Evolutionary conservation across 2,888 invertebrate genomes (phyloP).

Genomic region (Tanypteryx hageni): DNA sequence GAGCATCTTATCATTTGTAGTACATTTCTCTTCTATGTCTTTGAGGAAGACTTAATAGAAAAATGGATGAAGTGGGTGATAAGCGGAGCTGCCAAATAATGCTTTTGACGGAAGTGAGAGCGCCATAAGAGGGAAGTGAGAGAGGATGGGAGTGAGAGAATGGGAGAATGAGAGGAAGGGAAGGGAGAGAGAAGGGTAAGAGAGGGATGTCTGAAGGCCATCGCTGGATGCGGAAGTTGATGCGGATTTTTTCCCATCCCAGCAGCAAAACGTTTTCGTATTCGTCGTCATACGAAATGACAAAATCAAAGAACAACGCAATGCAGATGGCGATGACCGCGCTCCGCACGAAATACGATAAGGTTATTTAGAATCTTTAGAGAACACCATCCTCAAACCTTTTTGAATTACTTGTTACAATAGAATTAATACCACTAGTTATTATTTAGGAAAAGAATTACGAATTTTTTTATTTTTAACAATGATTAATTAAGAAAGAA

Average conservation of each 20-base stretch:
- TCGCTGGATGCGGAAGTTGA: conserved; percentile 13
- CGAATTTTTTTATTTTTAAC: no score
- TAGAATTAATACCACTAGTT: no score
- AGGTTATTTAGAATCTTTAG: no score
- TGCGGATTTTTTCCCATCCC: conserved; percentile 25
- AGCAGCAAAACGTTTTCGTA: not conserved
- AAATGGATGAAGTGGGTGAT: not conserved
- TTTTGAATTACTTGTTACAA: no score
- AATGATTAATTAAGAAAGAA: no score
- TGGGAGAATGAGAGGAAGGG: not conserved
- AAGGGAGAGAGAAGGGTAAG: not conserved
- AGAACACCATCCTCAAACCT: no score
- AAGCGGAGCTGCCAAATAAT: not conserved
- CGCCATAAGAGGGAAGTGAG: not conserved
- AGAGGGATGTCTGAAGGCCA: conserved; percentile 6
- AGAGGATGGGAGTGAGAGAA: not conserved
- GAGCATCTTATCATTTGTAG: no score
- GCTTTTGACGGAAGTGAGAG: not conserved
- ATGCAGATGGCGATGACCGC: not conserved
- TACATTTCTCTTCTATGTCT: not conserved
- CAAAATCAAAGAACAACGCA: not conserved
- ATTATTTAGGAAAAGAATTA: no score
- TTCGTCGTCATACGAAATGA: not conserved
- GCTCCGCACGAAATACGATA: no score
- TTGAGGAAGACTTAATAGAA: not conserved